Evolutionary conservation across 2,113 vertebrate genomes (phyloP).

Genomic region (Vulpes ferrilata): DNA sequence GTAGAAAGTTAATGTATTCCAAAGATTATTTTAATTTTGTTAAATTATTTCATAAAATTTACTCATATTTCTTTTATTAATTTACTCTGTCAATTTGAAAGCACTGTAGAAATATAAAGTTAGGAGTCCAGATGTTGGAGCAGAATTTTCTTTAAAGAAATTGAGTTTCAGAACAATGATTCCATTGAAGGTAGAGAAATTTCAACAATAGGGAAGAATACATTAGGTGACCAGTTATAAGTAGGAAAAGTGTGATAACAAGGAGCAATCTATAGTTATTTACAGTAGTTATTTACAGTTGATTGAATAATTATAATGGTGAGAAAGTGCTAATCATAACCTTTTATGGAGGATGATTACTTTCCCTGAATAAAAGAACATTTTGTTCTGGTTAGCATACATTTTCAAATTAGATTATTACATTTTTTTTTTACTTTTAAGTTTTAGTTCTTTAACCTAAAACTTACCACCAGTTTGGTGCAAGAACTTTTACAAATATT

Average conservation of each 20-base stretch:
- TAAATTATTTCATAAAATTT: conserved; percentile 30
- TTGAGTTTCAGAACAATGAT: conserved; percentile 10
- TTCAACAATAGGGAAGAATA: background rate
- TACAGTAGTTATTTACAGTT: background rate
- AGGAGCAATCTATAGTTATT: background rate
- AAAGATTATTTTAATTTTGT: background rate
- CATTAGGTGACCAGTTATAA: background rate
- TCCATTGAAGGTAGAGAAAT: background rate
- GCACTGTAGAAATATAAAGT: conserved; percentile 9
- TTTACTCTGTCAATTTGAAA: conserved; percentile 48
- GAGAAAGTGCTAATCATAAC: background rate
- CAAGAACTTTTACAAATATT: background rate
- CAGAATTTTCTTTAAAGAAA: background rate
- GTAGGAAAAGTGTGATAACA: background rate
- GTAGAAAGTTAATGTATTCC: conserved; percentile 31
- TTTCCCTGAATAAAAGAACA: conserved; percentile 32
- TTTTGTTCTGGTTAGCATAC: background rate
- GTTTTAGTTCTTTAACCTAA: conserved; percentile 26
- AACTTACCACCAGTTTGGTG: background rate
- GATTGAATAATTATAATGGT: background rate
- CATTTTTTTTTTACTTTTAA: conserved; percentile 10
- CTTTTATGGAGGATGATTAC: background rate
- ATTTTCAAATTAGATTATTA: conserved; percentile 10
- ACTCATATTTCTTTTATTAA: background rate
- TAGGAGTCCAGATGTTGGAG: background rate